Evolutionary conservation across 2,113 vertebrate species (phyloP), one percentile per base, ranked within the genome.

Genomic region (Rhagologus leucostigma): DNA sequence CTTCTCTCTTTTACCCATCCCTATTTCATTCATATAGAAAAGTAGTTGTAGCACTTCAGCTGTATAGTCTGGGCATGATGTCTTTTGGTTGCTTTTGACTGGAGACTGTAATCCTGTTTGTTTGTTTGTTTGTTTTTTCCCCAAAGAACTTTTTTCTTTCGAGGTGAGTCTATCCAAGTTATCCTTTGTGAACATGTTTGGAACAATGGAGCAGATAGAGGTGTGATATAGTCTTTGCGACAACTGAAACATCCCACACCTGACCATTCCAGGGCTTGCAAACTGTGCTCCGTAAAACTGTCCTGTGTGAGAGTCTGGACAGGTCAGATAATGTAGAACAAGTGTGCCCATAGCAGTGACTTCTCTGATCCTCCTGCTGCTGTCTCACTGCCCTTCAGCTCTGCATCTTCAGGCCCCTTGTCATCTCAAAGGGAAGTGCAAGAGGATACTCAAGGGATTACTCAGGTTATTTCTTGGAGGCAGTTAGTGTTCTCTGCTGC

Each of bases 361-460:
- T 82, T 10, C 37, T 89, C 46, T 6, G 4, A 37, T 11, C 5
- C 16, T 65, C 30, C 30, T 75, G 49, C 47, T 68, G 13, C 33
- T 73, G 13, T 33, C 37, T 71, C 52, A 9, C 49, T 64, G 47
- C 27, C 53, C 44, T 77, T 65, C 41, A 64, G 9, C 10, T 62
- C 55, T 53, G 44, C 30, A 9, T 46, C 59, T 69, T 59, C 52
- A 20, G 27, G 10, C 14, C 32, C 23, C 35, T 69, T 80, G 6
- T 27, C 1, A 5, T 3, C 16, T 32, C n/a, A 39, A 83, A 59
- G 15, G 33, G 47, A 67, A 42, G 16, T 11, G 39, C 30, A 41
- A 47, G 35, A 35, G 0, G 2, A 7, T 53, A 13, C 4, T 12
- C 20, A 0, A 1, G 37, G 53, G 16, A n/a, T 64, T 68, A 33